Conservation (phyloP, 1,140 invertebrate species). For the Tetraneura akinire region DNA sequence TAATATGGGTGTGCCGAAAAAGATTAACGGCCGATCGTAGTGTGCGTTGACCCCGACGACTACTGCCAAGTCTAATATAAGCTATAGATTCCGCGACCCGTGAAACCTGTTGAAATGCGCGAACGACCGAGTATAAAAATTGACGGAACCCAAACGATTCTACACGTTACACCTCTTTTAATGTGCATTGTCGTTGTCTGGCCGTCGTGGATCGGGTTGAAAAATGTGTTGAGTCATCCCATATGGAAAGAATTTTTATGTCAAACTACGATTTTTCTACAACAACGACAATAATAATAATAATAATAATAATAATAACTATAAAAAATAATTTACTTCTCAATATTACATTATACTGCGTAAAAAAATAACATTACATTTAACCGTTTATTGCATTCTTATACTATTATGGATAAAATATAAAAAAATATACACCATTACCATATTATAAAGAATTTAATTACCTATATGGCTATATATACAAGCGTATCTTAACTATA, state of each 20-base stretch:
- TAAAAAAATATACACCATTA: no score
- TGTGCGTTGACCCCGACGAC: constrained; percentile 31
- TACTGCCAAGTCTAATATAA: constrained; percentile 28
- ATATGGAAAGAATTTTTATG: neutral
- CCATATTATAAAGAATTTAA: no score
- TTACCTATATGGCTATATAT: no score
- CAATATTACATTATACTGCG: no score
- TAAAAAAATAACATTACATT: no score
- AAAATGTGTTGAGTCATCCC: neutral
- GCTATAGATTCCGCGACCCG: constrained; percentile 20
- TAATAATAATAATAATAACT: no score
- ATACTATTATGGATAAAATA: no score
- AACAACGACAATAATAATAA: no score
- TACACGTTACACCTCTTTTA: neutral
- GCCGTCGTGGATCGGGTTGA: neutral
- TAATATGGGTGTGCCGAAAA: constrained; percentile 50
- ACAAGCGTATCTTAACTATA: no score
- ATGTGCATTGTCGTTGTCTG: neutral
- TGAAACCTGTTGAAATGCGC: constrained; percentile 44
- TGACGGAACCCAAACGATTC: neutral
- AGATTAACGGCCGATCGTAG: constrained; percentile 44
- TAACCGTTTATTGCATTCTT: no score
- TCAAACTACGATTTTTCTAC: no score
- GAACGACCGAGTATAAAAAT: neutral
- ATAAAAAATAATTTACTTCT: no score